phyloP scores from a whole-genome alignment of 2,113 vertebrate genomes.

The Cinclus mexicanus region DNA sequence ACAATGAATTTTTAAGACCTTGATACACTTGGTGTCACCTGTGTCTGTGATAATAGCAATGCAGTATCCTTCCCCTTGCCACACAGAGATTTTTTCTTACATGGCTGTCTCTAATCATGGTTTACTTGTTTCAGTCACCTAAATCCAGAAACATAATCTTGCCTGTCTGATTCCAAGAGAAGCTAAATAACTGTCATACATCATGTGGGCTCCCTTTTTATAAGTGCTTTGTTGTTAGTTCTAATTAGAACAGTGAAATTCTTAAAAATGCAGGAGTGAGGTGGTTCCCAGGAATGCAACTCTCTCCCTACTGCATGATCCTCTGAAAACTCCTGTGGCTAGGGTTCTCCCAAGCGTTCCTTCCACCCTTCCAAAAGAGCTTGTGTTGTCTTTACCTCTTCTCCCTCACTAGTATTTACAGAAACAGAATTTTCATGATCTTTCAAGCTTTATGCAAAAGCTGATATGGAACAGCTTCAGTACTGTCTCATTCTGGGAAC shows the following conservation, averaged over 20 bases:
- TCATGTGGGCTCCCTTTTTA: slow-evolving; percentile 23
- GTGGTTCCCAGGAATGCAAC: slow-evolving; percentile 33
- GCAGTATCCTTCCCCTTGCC: neutral
- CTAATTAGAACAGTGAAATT: slow-evolving; percentile 52
- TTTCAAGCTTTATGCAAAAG: neutral
- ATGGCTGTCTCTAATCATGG: neutral
- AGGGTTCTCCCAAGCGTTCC: neutral
- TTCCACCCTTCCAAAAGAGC: neutral
- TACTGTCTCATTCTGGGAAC: neutral
- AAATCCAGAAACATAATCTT: neutral
- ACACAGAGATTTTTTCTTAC: neutral
- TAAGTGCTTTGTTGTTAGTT: slow-evolving; percentile 3
- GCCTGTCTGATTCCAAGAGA: neutral
- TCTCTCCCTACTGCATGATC: slow-evolving; percentile 15
- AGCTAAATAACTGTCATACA: slow-evolving; percentile 20
- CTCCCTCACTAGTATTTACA: neutral
- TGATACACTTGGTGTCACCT: neutral
- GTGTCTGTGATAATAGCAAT: neutral
- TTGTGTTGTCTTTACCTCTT: neutral
- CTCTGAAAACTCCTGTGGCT: slow-evolving; percentile 8
- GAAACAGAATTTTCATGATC: neutral
- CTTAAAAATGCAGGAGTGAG: slow-evolving; percentile 43
- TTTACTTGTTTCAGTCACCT: neutral
- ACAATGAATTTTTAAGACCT: slow-evolving; percentile 18
- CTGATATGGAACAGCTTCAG: neutral